Evolutionary conservation across 1,140 invertebrate genomes (phyloP).

Genomic region (Magallana gigas): DNA sequence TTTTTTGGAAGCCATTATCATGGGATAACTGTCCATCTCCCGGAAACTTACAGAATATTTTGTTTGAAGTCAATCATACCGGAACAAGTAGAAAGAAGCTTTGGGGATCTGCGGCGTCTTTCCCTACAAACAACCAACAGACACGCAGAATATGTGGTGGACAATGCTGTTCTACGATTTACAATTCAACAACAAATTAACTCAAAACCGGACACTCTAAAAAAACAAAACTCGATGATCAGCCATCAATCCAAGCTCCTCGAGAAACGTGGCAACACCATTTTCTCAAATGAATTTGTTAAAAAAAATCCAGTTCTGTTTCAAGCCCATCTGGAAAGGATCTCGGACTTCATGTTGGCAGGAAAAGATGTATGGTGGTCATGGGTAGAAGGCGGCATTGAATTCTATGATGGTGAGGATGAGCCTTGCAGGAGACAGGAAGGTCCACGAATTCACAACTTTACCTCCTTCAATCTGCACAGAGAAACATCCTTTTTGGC

Average conservation of each 20-base stretch:
- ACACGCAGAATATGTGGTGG: slow-evolving; percentile 18
- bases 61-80: slow-evolving; percentile 11
- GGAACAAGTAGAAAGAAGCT: slow-evolving; percentile 40
- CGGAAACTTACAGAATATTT: slow-evolving; percentile 22
- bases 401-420: slow-evolving; percentile 39
- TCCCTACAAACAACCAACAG: slow-evolving; percentile 40
- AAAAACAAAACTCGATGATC: slow-evolving; percentile 31
- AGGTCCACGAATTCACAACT: slow-evolving; percentile 30
- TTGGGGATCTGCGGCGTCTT: slow-evolving; percentile 26
- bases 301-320: not conserved
- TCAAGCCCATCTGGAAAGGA: slow-evolving; percentile 41
- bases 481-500: slow-evolving; percentile 7
- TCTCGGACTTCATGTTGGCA: slow-evolving; percentile 39
- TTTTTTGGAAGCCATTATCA: slow-evolving; percentile 43
- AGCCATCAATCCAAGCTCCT: slow-evolving; percentile 37
- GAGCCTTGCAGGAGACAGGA: not conserved
- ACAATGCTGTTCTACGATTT: slow-evolving; percentile 37
- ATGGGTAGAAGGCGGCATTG: not conserved
- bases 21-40: not conserved
- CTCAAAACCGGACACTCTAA: not conserved
- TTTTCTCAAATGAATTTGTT: not conserved
- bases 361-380: slow-evolving; percentile 46
- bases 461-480: not conserved
- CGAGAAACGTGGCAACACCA: not conserved
- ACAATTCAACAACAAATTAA: not conserved